Base-by-base conservation (phyloP, 2,113 vertebrate genomes). In the Alosa alosa region DNA sequence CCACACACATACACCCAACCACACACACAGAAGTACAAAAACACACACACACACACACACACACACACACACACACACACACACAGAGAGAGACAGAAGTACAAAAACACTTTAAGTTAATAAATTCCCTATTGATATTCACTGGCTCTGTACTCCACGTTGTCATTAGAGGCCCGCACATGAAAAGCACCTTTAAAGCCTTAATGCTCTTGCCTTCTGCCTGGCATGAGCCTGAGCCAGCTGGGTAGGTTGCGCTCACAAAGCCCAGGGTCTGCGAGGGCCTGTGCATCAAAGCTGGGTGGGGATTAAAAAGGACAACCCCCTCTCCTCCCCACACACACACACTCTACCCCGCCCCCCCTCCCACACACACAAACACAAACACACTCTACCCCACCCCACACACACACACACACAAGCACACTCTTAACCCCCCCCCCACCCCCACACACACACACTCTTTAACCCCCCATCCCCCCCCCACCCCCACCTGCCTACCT, bases 171-270 rank as follows among this genome's bases (percentile, higher is more conserved):
- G 13, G 31, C 17, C 11, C 72, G 4, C 72, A 78, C 31, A 78
- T 78, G 72, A 78, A 41, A 78, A 78, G 72, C 72, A 78, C 72
- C 72, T 78, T 36, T 78, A 78, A 78, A 78, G 31, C 36, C 31
- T 17, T 78, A 78, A 78, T 78, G 72, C 31, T 78, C 31, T 78
- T 78, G 72, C 72, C 72, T 78, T 78, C 31, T 78, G 72, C 72
- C 64, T 31, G 64, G n/a, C 64, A 36, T 25, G 9, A 2, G 25
- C 64, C 31, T 10, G 31, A 39, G 72, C 36, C 72, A 39, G 72
- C 72, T 78, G 36, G 72, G 72, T 17, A 39, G 72, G 36, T 39
- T 11, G 11, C 64, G 6, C 31, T 72, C 13, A 36, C 64, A 72
- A 72, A 72, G 64, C 64, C 10, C 64, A 9, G 31, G 31, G 72